phyloP scores from a whole-genome alignment of 35 echinoderm and acorn worm genomes.

The Acanthaster planci region DNA sequence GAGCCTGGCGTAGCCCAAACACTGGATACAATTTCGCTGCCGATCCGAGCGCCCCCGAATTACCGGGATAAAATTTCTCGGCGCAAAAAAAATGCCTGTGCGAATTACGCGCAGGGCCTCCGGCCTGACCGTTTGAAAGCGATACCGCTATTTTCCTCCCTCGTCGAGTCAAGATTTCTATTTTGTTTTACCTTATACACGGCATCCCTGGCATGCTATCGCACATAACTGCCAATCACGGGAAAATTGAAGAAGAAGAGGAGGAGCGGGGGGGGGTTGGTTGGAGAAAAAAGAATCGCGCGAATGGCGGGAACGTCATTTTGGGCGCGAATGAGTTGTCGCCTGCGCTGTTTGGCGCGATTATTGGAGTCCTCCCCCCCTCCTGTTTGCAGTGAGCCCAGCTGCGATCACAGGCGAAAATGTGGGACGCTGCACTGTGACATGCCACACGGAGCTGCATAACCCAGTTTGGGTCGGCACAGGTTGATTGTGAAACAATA shows the following conservation, averaged over 20 bases:
- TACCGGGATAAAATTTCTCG: conserved; percentile 26
- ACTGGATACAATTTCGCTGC: conserved; percentile 25
- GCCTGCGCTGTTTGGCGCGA: background rate
- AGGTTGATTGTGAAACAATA: conserved; percentile 12
- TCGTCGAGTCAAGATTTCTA: background rate
- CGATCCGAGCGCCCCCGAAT: conserved; percentile 14
- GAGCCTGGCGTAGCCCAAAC: conserved; percentile 5
- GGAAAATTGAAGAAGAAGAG: too few relatives aligned
- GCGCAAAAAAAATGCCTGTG: conserved; percentile 20
- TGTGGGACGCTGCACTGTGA: conserved; percentile 3
- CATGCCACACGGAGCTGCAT: background rate
- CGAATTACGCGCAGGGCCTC: background rate
- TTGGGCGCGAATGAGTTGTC: background rate
- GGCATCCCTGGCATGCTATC: background rate
- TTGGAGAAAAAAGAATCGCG: background rate
- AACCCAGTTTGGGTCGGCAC: background rate
- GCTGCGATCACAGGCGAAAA: conserved; percentile 5
- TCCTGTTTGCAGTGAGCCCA: background rate
- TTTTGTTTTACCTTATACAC: background rate
- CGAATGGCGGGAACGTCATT: conserved; percentile 10
- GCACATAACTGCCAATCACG: conserved; percentile 15
- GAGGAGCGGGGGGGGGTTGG: too few relatives aligned
- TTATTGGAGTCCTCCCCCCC: too few relatives aligned
- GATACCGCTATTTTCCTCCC: conserved; percentile 6
- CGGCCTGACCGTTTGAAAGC: background rate